Evolutionary conservation across 2,888 invertebrate species (phyloP).

Genomic region (Zygaena filipendulae): DNA sequence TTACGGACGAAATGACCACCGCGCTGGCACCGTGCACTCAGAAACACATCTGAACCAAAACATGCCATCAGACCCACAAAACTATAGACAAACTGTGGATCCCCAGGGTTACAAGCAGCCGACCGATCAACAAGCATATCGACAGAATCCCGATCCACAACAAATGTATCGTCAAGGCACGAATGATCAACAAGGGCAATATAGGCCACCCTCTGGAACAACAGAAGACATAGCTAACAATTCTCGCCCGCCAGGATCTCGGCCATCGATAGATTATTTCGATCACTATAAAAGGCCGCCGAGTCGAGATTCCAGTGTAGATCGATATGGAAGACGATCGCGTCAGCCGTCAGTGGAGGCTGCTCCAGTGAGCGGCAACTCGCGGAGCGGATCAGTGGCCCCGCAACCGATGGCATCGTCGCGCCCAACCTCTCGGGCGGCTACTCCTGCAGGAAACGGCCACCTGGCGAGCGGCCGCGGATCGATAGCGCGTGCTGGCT

Average conservation of each 20-base stretch:
- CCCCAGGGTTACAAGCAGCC: constrained; percentile 38
- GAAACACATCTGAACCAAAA: constrained; percentile 32
- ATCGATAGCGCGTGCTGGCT: constrained; percentile 60
- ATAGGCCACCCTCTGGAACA: constrained; percentile 44
- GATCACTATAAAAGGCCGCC: constrained; percentile 95
- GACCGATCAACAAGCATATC: constrained; percentile 58
- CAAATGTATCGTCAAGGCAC: constrained; percentile 31
- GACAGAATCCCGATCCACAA: constrained; percentile 34
- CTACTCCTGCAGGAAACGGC: constrained; percentile 72
- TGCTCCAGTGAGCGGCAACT: constrained; percentile 56
- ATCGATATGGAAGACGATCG: constrained; percentile 81
- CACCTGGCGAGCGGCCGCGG: constrained; percentile 71
- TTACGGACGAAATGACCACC: constrained; percentile 42
- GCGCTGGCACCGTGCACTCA: constrained; percentile 49
- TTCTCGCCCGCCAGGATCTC: constrained; percentile 36
- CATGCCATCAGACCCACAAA: constrained; percentile 30
- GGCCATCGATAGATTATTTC: constrained; percentile 86
- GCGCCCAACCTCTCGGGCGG: constrained; percentile 62
- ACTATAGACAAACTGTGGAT: constrained; percentile 33
- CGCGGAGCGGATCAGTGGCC: constrained; percentile 79
- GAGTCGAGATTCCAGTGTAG: constrained; percentile 87
- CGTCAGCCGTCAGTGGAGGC: constrained; percentile 85
- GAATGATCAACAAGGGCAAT: constrained; percentile 48
- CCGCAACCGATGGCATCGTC: constrained; percentile 80
- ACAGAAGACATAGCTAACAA: constrained; percentile 55